Evolutionary conservation across 37 sponge, comb jelly and placozoan genomes (phyloP).

Genomic region (Dysidea cf. avara): DNA sequence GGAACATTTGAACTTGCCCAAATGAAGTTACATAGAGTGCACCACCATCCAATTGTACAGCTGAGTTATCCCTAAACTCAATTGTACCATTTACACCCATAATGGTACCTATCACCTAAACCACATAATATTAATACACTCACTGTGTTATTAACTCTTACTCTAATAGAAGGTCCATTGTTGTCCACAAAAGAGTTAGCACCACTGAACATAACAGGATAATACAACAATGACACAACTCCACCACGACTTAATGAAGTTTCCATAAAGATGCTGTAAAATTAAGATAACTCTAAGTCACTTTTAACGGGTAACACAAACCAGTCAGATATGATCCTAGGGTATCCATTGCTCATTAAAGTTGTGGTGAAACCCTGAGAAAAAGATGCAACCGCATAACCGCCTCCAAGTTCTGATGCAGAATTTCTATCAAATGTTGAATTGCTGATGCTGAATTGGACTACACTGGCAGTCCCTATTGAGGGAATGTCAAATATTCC

Average conservation of each 20-base stretch:
- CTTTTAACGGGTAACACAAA: neutral
- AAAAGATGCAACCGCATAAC: constrained; percentile 10
- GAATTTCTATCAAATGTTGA: constrained; percentile 15
- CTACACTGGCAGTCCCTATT: too few species aligned
- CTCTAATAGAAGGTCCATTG: constrained; percentile 10
- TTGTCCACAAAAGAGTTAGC: neutral
- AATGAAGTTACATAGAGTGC: constrained; percentile 24
- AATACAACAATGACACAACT: neutral
- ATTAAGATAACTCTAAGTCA: neutral
- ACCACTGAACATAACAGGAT: constrained; percentile 2
- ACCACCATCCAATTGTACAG: constrained; percentile 13
- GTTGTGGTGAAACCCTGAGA: neutral
- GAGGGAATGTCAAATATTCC: too few species aligned
- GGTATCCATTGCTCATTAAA: too few species aligned
- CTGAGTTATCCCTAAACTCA: constrained; percentile 14
- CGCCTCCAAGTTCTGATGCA: constrained; percentile 17
- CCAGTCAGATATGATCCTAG: constrained; percentile 6
- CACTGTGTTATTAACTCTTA: neutral
- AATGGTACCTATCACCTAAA: constrained; percentile 32
- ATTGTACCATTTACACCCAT: constrained; percentile 15
- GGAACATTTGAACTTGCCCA: constrained; percentile 32
- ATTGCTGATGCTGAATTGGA: too few species aligned
- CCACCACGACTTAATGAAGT: neutral
- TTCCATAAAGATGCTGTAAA: constrained; percentile 7
- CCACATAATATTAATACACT: neutral